A percentile compares a stretch with the other conserved stretches of the same genome.
phyloP scores from a whole-genome alignment of 2,888 invertebrate genomes.

The Liposcelis brunnea region DNA sequence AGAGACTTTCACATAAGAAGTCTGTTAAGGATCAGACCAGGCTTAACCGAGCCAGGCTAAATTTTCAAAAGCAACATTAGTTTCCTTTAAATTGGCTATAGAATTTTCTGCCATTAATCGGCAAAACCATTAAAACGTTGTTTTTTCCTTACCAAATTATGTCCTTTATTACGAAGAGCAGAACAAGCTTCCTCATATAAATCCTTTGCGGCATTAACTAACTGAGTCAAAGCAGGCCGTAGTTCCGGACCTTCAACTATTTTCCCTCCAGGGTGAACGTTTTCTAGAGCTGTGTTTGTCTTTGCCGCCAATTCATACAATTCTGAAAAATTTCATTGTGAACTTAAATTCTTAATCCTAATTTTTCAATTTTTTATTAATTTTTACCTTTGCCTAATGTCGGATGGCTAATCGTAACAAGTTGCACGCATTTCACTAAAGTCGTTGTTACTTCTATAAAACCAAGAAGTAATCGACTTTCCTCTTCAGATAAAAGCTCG shows the following conservation, averaged over 20 bases:
- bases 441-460: conserved; percentile 71
- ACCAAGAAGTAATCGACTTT: conserved; percentile 50
- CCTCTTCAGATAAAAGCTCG: conserved; percentile 33
- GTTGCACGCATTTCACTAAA: conserved; percentile 53
- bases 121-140: too few species aligned
- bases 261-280: conserved; percentile 65
- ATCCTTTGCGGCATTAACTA: conserved; percentile 45
- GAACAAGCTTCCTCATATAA: conserved; percentile 57
- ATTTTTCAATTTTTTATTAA: not conserved
- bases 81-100: too few species aligned
- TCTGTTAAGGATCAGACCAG: too few species aligned
- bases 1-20: not conserved
- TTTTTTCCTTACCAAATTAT: conserved; percentile 34
- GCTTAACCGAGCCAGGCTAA: too few species aligned
- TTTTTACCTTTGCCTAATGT: conserved; percentile 30
- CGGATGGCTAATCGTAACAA: conserved; percentile 48
- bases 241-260: conserved; percentile 58
- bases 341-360: not conserved
- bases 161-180: conserved; percentile 47
- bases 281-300: conserved; percentile 48
- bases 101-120: too few species aligned
- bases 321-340: conserved; percentile 23
- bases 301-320: conserved; percentile 58
- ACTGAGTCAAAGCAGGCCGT: conserved; percentile 55
- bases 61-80: too few species aligned